Percentiles rank a stretch among this genome's conserved stretches.
phyloP scores from a whole-genome alignment of 2,113 vertebrate genomes.

The Microcebus lehilahytsara region DNA sequence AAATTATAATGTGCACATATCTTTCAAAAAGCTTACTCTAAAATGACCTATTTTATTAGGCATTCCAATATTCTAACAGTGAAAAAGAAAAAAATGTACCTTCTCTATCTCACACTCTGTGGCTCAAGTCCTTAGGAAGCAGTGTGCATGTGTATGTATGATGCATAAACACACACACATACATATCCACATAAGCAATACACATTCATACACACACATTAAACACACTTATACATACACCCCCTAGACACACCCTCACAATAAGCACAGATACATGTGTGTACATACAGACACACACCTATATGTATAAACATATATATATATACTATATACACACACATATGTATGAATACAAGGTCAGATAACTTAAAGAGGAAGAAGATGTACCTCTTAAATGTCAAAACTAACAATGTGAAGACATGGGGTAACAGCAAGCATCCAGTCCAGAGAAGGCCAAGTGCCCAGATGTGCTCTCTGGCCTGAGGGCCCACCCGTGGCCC shows the following conservation, averaged over 20 bases:
- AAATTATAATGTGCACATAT: background rate
- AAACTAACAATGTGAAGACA: background rate
- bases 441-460: background rate
- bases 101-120: background rate
- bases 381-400: background rate
- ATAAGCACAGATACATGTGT: background rate
- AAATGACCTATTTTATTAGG: background rate
- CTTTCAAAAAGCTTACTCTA: background rate
- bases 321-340: background rate
- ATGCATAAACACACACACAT: background rate
- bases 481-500: background rate
- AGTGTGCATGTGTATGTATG: accelerated
- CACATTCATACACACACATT: background rate
- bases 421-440: background rate
- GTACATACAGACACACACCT: no score
- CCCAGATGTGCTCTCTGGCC: background rate
- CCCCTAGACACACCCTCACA: no score
- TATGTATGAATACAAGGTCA: background rate
- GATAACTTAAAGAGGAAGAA: background rate
- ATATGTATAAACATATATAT: background rate
- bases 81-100: background rate
- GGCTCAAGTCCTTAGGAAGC: background rate
- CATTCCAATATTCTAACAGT: background rate
- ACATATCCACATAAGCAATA: background rate
- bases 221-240: background rate